phyloP scores from a whole-genome alignment of 2,113 vertebrate species.

The Pithys albifrons region DNA sequence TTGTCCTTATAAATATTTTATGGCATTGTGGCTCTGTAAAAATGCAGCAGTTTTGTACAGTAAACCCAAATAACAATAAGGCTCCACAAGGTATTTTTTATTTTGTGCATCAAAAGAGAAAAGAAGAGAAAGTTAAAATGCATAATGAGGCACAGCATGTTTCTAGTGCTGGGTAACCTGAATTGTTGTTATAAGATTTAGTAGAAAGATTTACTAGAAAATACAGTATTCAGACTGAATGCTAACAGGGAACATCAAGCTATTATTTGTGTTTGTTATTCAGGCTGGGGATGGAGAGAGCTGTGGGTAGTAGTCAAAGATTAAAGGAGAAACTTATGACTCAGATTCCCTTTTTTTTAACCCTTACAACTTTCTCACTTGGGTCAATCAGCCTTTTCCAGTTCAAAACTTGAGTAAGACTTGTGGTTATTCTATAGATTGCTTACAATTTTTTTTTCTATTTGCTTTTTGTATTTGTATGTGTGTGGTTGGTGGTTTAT shows the following conservation, averaged over 20 bases:
- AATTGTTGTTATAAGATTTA: not conserved
- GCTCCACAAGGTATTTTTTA: not conserved
- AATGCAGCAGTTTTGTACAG: not conserved
- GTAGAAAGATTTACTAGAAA: not conserved
- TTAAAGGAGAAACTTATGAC: not conserved
- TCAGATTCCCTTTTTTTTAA: not conserved
- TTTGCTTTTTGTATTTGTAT: not conserved
- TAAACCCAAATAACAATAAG: not conserved
- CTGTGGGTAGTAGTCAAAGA: not conserved
- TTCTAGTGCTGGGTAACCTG: not conserved
- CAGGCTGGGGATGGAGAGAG: not conserved
- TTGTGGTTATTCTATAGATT: not conserved
- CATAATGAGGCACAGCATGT: not conserved
- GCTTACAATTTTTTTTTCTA: not conserved
- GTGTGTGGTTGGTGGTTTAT: too few relatives aligned
- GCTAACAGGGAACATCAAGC: not conserved
- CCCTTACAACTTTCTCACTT: not conserved
- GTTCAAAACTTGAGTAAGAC: not conserved
- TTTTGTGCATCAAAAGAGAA: not conserved
- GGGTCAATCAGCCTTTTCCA: not conserved
- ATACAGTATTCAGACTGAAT: not conserved
- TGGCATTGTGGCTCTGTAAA: not conserved
- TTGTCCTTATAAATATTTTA: slow-evolving; percentile 43
- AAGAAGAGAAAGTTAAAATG: not conserved
- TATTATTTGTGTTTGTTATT: not conserved